Evolutionary conservation across 1,140 invertebrate species (phyloP), one percentile per base, ranked within the genome.

Genomic region (Drosophila sucinea): DNA sequence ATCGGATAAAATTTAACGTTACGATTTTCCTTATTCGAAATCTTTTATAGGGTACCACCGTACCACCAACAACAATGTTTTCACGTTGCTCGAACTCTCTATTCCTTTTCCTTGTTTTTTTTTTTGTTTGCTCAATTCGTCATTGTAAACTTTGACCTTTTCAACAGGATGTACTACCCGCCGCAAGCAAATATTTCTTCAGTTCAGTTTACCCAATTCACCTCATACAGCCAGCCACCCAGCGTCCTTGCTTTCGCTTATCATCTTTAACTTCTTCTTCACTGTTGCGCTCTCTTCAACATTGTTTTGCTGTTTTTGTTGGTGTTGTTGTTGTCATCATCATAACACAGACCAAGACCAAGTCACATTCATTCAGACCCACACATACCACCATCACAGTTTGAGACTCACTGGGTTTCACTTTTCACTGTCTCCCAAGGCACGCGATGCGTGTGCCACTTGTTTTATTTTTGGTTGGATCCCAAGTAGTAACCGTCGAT

Each of bases 331-430:
- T 70, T 63, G 60, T 67, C 74, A 77, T 70, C 66, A 72, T 54
- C 10, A 40, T 51, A 64, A 41, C 63, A 67, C 40, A 65, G 54
- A 38, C 61, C 33, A 6, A 25, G 40, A 47, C 27, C n/a, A 4
- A 10, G 10, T 25, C 10, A 60, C 58, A 60, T 8, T 40, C 30
- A 30, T 30, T 30, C 30, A 11, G 35, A 38, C 35, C 35, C 35
- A 6, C 33, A 35, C 33, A 38, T 17, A 17, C 17, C 27, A 38
- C 33, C 23, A 33, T 30, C 29, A 61, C 61, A 85, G 77, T 85
- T 80, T 84, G 77, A 69, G 64, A 81, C 60, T 65, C 70, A 70
- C 74, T 84, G 81, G 77, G 81, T 84, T 84, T 84, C 81, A 84
- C 81, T 84, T 85, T 84, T 73, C 57, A 76, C 51, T 41, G 64